A percentile compares a stretch with the other conserved stretches of the same genome.
These are phyloP conservation scores for Carlito syrichta DNA, from an alignment of 2,113 vertebrate genomes.

Conservation along the genomic window DNA sequence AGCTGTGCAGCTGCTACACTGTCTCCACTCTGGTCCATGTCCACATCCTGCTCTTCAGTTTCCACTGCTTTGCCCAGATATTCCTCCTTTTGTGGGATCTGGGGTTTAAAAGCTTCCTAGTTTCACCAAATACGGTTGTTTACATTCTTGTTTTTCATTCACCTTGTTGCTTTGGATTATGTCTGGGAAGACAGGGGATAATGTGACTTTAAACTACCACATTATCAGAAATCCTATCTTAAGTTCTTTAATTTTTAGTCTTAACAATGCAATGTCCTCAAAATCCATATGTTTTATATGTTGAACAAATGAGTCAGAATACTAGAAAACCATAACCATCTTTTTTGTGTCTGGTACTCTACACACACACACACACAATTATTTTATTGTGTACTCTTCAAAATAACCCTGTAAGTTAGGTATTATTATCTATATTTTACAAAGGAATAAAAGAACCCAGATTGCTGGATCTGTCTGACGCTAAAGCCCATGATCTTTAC, in stretches of 20 bases:
- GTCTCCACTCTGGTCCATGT: neutral
- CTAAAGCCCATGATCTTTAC: neutral
- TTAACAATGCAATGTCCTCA: neutral
- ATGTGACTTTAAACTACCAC: neutral
- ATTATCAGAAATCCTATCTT: neutral
- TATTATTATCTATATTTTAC: neutral
- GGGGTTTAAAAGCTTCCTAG: neutral
- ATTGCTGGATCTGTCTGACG: neutral
- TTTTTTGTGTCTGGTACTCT: neutral
- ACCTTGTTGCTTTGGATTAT: neutral
- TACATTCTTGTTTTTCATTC: neutral
- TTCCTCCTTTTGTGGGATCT: neutral
- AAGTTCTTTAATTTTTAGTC: constrained; percentile 11
- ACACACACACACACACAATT: neutral
- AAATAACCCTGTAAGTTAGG: neutral
- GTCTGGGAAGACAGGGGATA: neutral
- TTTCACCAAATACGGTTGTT: neutral
- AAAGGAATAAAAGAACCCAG: neutral
- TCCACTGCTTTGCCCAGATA: neutral
- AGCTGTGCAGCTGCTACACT: fast-evolving
- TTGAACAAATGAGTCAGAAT: neutral
- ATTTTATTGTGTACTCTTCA: neutral
- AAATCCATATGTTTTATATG: neutral
- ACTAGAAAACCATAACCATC: neutral
- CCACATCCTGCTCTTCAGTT: neutral